These are phyloP conservation scores for Heliocidaris erythrogramma DNA, from an alignment of 35 echinoderm and acorn worm species.

Conservation along the genomic window DNA sequence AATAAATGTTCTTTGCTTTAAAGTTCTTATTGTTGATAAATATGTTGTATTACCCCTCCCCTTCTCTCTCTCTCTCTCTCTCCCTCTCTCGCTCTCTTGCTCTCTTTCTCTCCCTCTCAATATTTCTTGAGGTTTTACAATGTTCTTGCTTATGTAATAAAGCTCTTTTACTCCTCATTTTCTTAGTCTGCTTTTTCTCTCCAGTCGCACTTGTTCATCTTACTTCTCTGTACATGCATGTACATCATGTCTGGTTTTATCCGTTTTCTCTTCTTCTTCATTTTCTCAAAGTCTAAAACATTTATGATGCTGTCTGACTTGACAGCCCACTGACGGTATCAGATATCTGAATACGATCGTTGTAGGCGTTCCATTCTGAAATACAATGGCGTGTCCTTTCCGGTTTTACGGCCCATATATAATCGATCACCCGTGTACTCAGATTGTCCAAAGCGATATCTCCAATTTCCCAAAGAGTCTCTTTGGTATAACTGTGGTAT, in stretches of 20 bases:
- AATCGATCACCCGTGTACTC: conserved; percentile 19
- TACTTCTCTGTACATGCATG: neutral
- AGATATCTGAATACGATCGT: neutral
- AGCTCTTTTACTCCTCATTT: neutral
- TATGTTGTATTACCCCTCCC: neutral
- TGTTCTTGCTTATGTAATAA: too few relatives aligned
- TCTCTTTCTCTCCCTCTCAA: too few relatives aligned
- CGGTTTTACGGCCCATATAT: conserved; percentile 40
- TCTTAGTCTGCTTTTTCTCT: neutral
- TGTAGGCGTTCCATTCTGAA: conserved; percentile 1
- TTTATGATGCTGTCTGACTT: neutral
- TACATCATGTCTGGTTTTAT: neutral
- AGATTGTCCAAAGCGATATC: conserved; percentile 42
- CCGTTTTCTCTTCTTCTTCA: neutral
- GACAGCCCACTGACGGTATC: conserved; percentile 1
- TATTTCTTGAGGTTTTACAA: too few relatives aligned
- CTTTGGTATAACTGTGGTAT: neutral
- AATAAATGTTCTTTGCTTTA: too few relatives aligned
- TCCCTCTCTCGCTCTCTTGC: too few relatives aligned
- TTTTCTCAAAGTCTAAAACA: neutral
- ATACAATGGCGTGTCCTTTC: conserved; percentile 33
- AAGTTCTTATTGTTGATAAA: too few relatives aligned
- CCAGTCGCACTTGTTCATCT: neutral
- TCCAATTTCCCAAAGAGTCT: neutral
- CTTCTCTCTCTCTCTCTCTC: too few relatives aligned